Evolutionary conservation across 1,140 invertebrate genomes (phyloP).

Genomic region (Diabrotica undecimpunctata): DNA sequence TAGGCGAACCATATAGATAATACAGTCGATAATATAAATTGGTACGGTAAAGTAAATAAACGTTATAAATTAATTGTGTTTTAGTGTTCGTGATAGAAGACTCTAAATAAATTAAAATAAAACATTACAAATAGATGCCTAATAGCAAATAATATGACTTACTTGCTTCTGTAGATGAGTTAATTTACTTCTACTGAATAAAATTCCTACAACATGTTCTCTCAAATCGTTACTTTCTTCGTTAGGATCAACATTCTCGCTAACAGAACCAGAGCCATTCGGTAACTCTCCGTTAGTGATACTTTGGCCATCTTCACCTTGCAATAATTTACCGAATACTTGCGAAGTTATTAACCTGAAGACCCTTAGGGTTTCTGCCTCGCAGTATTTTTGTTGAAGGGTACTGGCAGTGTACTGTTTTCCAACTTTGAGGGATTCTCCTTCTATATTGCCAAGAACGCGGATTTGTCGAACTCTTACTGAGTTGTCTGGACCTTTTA

Average conservation of each 20-base stretch:
- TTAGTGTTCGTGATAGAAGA: no score
- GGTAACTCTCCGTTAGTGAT: constrained; percentile 36
- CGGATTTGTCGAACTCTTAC: constrained; percentile 81
- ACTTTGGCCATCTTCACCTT: constrained; percentile 52
- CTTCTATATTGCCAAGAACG: constrained; percentile 57
- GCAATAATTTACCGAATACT: constrained; percentile 88
- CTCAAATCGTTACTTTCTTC: constrained; percentile 82
- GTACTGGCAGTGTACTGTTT: constrained; percentile 51
- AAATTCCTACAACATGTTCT: constrained; percentile 95
- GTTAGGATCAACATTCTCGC: constrained; percentile 52
- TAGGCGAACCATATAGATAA: no score
- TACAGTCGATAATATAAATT: no score
- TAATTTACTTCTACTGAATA: constrained; percentile 91
- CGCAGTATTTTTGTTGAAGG: constrained; percentile 82
- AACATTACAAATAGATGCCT: no score
- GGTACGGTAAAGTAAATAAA: no score
- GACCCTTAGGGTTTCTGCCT: constrained; percentile 87
- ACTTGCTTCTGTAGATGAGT: constrained; percentile 95
- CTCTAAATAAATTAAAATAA: no score
- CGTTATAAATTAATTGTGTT: no score
- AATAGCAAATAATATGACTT: neutral
- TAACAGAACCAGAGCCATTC: constrained; percentile 47
- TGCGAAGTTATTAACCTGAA: constrained; percentile 92
- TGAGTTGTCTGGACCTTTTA: constrained; percentile 89
- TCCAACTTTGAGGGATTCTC: constrained; percentile 52